These are phyloP conservation scores for Eriosoma lanigerum DNA, from an alignment of 1,140 invertebrate species.

Conservation along the genomic window DNA sequence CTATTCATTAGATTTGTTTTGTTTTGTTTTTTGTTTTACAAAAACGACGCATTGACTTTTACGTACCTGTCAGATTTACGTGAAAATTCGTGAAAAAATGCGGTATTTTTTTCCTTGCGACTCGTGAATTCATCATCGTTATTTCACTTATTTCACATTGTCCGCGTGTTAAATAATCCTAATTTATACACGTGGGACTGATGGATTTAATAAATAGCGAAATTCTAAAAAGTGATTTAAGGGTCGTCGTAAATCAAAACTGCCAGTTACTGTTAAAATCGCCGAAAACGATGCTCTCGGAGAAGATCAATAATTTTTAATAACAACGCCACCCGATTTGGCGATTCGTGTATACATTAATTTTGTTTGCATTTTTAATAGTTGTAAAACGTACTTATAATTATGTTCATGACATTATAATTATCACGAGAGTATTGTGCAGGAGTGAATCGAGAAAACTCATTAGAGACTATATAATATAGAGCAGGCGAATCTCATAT, in stretches of 20 bases:
- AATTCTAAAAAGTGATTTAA: neutral
- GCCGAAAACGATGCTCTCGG: neutral
- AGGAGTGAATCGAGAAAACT: neutral
- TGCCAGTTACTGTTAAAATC: no score
- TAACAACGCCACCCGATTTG: conserved; percentile 10
- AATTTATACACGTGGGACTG: neutral
- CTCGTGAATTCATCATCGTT: no score
- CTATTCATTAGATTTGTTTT: neutral
- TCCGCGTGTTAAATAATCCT: neutral
- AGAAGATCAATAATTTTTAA: conserved; percentile 6
- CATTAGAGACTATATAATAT: neutral
- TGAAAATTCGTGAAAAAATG: no score
- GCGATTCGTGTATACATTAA: neutral
- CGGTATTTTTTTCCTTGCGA: no score
- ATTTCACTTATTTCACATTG: no score
- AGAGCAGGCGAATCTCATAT: neutral
- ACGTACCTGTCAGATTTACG: no score
- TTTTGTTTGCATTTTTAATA: neutral
- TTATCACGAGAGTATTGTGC: neutral
- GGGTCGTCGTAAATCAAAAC: conserved; percentile 13
- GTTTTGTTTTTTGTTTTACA: neutral
- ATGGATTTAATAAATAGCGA: neutral
- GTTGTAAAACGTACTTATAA: conserved; percentile 37
- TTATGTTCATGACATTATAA: conserved; percentile 14
- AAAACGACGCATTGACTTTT: neutral